Evolutionary conservation across 2,888 invertebrate genomes (phyloP), one percentile per base, ranked within the genome.

Genomic region (Stenotaenia linearis): DNA sequence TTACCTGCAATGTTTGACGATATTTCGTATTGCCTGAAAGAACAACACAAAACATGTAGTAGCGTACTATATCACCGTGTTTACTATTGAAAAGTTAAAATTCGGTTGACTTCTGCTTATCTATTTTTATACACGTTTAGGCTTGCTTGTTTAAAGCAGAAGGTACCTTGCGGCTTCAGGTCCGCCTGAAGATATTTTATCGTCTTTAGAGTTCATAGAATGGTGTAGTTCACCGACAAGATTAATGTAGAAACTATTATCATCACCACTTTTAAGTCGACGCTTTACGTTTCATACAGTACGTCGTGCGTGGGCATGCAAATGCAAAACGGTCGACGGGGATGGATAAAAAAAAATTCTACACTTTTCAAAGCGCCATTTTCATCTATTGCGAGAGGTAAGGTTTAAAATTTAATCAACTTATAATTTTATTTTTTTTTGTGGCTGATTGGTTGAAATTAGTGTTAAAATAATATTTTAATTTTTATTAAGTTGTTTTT

Each of bases 141-240:
- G 18, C 18, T 23, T 18, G 75, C 28, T 28, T 23, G 30, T n/a
- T 25, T 23, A 75, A 25, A 30, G 30, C 76, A 30, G 32, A 7
- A 32, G 69, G 69, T 81, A 85, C 85, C 85, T 84, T 82, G 84
- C 84, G 84, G 85, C 84, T 83, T 83, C 83, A 78, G 82, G 83
- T 84, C 84, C 85, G 78, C 80, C 81, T 81, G 84, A 84, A 82
- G 83, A 83, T 81, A 82, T 82, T 78, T 81, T 80, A 78, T 83
- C 81, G 81, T 83, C 83, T 80, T 84, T 83, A 82, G 85, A 84
- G 85, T 83, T 85, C 86, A 86, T 86, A 85, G 82, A 81, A 79
- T 56, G 78, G 40, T 40, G 40, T 40, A 12, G 10, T 40, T 3
- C 40, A 40, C 40, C 40, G 40, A 40, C 40, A 40, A 40, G 40